phyloP scores from a whole-genome alignment of 2,888 invertebrate species.

The Hydraecia micacea region DNA sequence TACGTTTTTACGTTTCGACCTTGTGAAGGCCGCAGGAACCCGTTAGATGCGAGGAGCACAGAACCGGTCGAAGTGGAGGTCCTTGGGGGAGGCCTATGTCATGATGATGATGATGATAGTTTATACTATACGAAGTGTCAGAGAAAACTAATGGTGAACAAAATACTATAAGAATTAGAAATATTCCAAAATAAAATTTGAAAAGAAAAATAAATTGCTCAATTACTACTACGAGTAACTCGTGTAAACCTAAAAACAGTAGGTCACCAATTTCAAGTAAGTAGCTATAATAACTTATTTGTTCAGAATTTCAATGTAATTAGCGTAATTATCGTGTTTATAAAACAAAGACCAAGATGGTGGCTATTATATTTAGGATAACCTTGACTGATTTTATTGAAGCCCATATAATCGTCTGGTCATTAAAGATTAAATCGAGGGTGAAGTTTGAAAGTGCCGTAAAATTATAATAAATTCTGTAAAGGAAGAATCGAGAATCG shows the following conservation, averaged over 20 bases:
- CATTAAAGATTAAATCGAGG: conserved; percentile 27
- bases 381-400: conserved; percentile 22
- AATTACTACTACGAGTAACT: conserved; percentile 1
- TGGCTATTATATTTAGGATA: conserved; percentile 11
- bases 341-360: conserved; percentile 37
- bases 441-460: background rate
- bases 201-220: background rate
- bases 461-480: conserved; percentile 29
- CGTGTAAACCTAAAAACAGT: conserved; percentile 2
- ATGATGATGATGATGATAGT: too few relatives aligned
- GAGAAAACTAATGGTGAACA: background rate
- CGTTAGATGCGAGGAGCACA: too few relatives aligned
- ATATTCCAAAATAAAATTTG: background rate
- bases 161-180: background rate
- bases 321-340: conserved; percentile 28
- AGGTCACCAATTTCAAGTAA: conserved; percentile 10
- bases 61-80: too few relatives aligned
- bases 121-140: background rate
- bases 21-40: too few relatives aligned
- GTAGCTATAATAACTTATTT: conserved; percentile 28
- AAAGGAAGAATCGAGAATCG: background rate
- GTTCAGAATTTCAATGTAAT: conserved; percentile 26
- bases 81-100: too few relatives aligned
- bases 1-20: too few relatives aligned
- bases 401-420: conserved; percentile 13